Evolutionary conservation across 2,113 vertebrate species (phyloP), one percentile per base, ranked within the genome.

Genomic region (Nesospiza acunhae): DNA sequence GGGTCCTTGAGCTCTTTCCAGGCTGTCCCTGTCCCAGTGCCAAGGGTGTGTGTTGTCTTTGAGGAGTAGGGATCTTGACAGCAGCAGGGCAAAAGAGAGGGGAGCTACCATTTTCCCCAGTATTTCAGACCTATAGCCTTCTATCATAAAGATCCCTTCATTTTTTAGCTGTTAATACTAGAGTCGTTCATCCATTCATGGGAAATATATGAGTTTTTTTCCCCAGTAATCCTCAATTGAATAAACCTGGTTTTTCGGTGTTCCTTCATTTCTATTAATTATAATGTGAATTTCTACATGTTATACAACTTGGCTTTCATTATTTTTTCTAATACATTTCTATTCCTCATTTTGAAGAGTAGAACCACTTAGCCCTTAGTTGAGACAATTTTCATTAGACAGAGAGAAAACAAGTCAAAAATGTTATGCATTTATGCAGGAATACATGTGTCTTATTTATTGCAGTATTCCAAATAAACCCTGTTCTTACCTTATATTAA

Each of bases 11-110:
- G 11, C 3, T 59, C 44, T 31, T 60, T 44, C 7, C n/a, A 64
- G 39, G 18, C 14, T 15, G 2, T 15, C 17, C 11, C 3, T 27
- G 8, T 27, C 9, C 28, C 24, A 9, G 10, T 2, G 3, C 9
- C 30, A 7, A 7, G 21, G 15, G 6, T 35, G 5, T 8, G 30
- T 66, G 8, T 6, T 30, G 6, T 7, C 33, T 62, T 58, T 10
- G 39, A 44, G 28, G 7, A 64, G 15, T 2, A 62, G 20, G 21
- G 9, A n/a, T 41, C 13, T 60, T 31, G 35, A 39, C 20, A 62
- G 35, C 3, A 60, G 11, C 0, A 35, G 15, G 26, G 28, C 12
- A 22, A 73, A 50, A 74, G 13, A 52, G 33, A 70, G 22, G 16
- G 11, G 17, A 60, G 9, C 26, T 56, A 3, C 17, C 6, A 24